phyloP scores from a whole-genome alignment of 2,113 vertebrate species.

The Nibea coibor region DNA sequence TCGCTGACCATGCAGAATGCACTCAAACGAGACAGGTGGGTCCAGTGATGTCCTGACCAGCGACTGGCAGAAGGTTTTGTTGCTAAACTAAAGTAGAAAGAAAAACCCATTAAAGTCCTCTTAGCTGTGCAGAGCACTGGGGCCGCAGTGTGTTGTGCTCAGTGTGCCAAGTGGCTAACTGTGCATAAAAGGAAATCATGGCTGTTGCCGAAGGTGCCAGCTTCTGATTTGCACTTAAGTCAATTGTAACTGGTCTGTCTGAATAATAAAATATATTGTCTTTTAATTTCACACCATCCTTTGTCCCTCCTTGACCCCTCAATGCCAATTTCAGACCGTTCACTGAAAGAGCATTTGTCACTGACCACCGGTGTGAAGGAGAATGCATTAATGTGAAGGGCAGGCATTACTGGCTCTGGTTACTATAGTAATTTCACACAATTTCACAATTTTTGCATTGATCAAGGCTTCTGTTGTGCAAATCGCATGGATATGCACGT shows the following conservation, averaged over 20 bases:
- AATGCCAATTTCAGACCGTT: slow-evolving; percentile 9
- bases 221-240: slow-evolving; percentile 43
- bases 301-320: slow-evolving; percentile 20
- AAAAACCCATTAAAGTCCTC: slow-evolving; percentile 66
- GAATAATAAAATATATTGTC: slow-evolving; percentile 20
- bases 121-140: slow-evolving; percentile 39
- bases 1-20: slow-evolving; percentile 22
- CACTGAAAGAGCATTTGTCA: neutral
- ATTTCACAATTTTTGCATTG: neutral
- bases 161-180: slow-evolving; percentile 54
- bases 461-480: neutral
- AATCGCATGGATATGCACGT: slow-evolving; percentile 10
- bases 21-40: slow-evolving; percentile 33
- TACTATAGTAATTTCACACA: neutral
- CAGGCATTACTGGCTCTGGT: neutral
- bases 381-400: neutral
- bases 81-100: slow-evolving; percentile 56
- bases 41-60: slow-evolving; percentile 30
- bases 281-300: slow-evolving; percentile 6
- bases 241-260: slow-evolving; percentile 35
- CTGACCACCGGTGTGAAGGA: slow-evolving; percentile 1
- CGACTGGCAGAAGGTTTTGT: slow-evolving; percentile 38
- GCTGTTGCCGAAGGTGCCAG: slow-evolving; percentile 33
- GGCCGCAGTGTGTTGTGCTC: slow-evolving; percentile 56
- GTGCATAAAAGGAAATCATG: slow-evolving; percentile 59